These are phyloP conservation scores for Rhinophrynus dorsalis DNA, from an alignment of 2,797 vertebrate genomes.

Conservation along the genomic window DNA sequence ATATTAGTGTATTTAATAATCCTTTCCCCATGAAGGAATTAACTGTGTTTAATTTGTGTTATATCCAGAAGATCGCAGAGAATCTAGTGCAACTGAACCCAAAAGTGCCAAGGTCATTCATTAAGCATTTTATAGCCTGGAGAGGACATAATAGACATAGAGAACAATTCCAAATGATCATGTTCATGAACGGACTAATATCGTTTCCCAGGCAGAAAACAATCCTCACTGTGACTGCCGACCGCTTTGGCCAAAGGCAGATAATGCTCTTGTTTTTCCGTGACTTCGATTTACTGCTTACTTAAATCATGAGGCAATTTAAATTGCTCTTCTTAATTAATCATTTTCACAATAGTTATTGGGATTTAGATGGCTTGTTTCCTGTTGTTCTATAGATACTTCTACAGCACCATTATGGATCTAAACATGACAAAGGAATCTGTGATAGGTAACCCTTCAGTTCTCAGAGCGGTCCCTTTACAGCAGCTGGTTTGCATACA, in stretches of 20 bases:
- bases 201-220: neutral
- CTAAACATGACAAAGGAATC: conserved; percentile 1
- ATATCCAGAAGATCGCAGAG: neutral
- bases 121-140: neutral
- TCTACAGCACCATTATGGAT: neutral
- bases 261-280: conserved; percentile 3
- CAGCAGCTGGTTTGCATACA: too few relatives aligned
- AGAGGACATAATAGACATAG: neutral
- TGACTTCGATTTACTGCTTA: conserved; percentile 27
- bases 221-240: neutral
- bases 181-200: neutral
- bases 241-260: neutral
- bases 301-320: conserved; percentile 16
- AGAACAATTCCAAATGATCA: neutral
- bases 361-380: conserved; percentile 21
- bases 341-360: conserved; percentile 39
- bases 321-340: conserved; percentile 16
- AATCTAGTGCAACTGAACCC: neutral
- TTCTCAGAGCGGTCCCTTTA: neutral
- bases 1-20: neutral
- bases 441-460: neutral
- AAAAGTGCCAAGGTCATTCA: conserved; percentile 11
- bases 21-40: neutral
- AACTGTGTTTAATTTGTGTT: conserved; percentile 2
- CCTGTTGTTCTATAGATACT: conserved; percentile 25